Conservation (phyloP, 2,888 invertebrate genomes). For the Cerceris ruficornis region DNA sequence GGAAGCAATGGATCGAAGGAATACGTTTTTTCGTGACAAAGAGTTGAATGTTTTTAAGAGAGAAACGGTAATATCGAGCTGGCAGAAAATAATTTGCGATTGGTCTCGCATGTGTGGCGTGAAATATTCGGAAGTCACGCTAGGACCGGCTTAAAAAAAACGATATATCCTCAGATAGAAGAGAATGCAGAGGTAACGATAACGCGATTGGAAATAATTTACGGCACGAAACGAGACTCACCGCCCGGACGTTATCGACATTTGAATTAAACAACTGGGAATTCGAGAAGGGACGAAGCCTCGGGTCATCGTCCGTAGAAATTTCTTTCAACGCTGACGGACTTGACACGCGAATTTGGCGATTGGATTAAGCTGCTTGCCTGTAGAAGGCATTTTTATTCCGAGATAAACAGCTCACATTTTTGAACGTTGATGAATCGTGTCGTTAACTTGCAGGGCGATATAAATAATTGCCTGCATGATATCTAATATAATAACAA, state of each 20-base stretch:
- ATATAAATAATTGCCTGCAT: too few relatives aligned
- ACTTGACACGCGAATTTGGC: constrained; percentile 12
- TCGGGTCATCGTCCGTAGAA: background rate
- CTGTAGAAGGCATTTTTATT: constrained; percentile 5
- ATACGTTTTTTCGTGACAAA: background rate
- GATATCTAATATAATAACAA: too few relatives aligned
- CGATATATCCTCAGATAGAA: background rate
- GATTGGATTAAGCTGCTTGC: constrained; percentile 4
- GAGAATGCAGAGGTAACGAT: background rate
- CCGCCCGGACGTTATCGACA: background rate
- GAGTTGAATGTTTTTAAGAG: too few relatives aligned
- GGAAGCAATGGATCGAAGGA: background rate
- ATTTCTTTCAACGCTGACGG: constrained; percentile 19
- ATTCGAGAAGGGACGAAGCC: constrained; percentile 1
- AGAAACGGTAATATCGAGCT: too few relatives aligned
- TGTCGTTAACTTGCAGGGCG: too few relatives aligned
- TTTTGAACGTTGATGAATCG: too few relatives aligned
- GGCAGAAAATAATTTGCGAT: too few relatives aligned
- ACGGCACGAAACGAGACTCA: background rate
- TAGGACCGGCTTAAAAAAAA: background rate
- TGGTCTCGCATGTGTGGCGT: too few relatives aligned
- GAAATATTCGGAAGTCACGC: background rate
- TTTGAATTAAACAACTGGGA: constrained; percentile 25
- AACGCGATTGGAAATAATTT: constrained; percentile 10
- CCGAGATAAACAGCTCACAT: too few relatives aligned